These are phyloP conservation scores for Chelon labrosus DNA, from an alignment of 2,797 vertebrate genomes.

Conservation along the genomic window DNA sequence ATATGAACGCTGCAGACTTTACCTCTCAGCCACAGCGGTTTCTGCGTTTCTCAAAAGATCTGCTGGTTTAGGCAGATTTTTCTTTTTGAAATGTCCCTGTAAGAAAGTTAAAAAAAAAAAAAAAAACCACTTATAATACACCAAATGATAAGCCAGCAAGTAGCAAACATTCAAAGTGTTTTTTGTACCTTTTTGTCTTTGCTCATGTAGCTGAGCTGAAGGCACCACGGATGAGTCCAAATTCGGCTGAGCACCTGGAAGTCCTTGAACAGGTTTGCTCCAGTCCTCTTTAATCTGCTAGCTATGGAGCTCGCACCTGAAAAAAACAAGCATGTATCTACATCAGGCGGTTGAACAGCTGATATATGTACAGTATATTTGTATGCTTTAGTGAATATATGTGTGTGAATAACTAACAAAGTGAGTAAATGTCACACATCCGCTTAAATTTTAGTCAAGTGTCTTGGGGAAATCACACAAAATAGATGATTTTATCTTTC, in stretches of 20 bases:
- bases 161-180: background rate
- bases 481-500: background rate
- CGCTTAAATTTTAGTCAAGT: no score
- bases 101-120: no score
- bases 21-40: slow-evolving; percentile 45
- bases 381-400: background rate
- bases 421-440: no score
- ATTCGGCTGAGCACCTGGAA: slow-evolving; percentile 94
- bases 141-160: no score
- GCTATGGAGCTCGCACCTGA: slow-evolving; percentile 35
- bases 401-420: no score
- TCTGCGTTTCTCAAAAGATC: slow-evolving; percentile 11
- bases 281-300: slow-evolving; percentile 18
- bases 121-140: background rate
- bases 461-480: background rate
- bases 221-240: slow-evolving; percentile 98
- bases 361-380: background rate
- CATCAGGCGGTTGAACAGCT: background rate
- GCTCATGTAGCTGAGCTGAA: slow-evolving; percentile 91
- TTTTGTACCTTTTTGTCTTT: slow-evolving; percentile 90
- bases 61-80: slow-evolving; percentile 11
- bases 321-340: background rate
- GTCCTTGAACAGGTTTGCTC: slow-evolving; percentile 91
- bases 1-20: background rate
- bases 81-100: slow-evolving; percentile 40